Percentiles rank a stretch among this genome's conserved stretches.
Conservation (phyloP, 2,888 invertebrate species). For the Archips crataeganus region DNA sequence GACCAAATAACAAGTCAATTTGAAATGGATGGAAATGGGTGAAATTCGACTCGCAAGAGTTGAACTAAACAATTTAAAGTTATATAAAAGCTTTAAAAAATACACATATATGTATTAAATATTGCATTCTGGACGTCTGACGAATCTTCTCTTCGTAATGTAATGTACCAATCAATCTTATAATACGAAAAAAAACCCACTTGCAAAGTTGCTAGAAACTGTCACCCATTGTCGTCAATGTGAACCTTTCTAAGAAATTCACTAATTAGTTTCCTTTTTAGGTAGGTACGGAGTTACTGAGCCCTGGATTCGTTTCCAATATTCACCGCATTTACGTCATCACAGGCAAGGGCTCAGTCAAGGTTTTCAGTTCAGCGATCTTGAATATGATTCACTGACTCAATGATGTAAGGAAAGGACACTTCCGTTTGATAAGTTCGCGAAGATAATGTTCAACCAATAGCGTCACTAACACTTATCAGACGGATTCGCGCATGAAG, state of each 20-base stretch:
- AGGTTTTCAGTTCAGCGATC: slow-evolving; percentile 28
- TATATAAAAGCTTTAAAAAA: too few species aligned
- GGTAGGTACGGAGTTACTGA: neutral
- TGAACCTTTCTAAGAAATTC: neutral
- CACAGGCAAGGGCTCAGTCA: slow-evolving; percentile 12
- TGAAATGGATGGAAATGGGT: too few species aligned
- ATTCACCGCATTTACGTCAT: slow-evolving; percentile 3
- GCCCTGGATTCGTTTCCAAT: neutral
- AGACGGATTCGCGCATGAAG: slow-evolving; percentile 7
- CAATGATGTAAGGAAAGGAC: slow-evolving; percentile 25
- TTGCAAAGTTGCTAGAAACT: neutral
- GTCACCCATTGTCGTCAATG: too few species aligned
- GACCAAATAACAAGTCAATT: too few species aligned
- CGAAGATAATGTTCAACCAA: slow-evolving; percentile 28
- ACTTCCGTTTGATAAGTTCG: slow-evolving; percentile 33
- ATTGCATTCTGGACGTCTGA: too few species aligned
- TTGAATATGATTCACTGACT: slow-evolving; percentile 28
- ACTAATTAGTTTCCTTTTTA: neutral
- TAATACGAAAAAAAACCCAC: neutral
- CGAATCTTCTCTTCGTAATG: too few species aligned
- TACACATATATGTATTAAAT: too few species aligned
- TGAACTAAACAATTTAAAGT: too few species aligned
- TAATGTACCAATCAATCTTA: too few species aligned
- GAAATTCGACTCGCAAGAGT: too few species aligned
- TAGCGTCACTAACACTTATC: slow-evolving; percentile 27